Percentiles rank a stretch among this genome's conserved stretches.
Evolutionary conservation across 1,140 invertebrate species (phyloP).

Genomic region (Lasioglossum baleicum): DNA sequence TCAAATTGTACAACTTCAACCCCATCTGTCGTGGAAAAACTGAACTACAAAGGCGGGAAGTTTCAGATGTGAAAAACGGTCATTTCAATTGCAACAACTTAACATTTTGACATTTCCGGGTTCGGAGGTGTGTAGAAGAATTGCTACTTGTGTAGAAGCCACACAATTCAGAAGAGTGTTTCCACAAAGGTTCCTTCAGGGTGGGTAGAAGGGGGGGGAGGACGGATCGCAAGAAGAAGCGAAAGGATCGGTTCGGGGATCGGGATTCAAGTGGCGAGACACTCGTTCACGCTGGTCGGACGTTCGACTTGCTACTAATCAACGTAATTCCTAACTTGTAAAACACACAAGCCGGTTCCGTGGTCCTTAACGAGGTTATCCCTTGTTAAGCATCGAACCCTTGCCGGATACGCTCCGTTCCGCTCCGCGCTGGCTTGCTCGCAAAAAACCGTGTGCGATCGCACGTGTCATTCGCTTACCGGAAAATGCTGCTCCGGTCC

Average conservation of each 20-base stretch:
- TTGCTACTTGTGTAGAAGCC: too few relatives aligned
- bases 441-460: constrained; percentile 44
- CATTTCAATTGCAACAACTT: too few relatives aligned
- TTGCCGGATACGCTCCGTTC: constrained; percentile 52
- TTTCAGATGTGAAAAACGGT: too few relatives aligned
- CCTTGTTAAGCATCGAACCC: constrained; percentile 79
- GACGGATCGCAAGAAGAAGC: background rate
- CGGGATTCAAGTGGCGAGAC: constrained; percentile 43
- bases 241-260: constrained; percentile 13
- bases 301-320: constrained; percentile 74
- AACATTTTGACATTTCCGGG: too few relatives aligned
- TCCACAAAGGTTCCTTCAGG: too few relatives aligned
- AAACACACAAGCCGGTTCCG: constrained; percentile 78
- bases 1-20: too few relatives aligned
- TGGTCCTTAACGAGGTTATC: constrained; percentile 77
- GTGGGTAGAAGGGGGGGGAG: too few relatives aligned
- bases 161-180: too few relatives aligned
- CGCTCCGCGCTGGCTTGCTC: constrained; percentile 15
- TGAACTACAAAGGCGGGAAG: too few relatives aligned
- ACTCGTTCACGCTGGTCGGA: constrained; percentile 48
- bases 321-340: constrained; percentile 81
- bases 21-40: too few relatives aligned
- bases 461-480: constrained; percentile 30
- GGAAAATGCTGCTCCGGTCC: constrained; percentile 37
- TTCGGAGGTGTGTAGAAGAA: too few relatives aligned